Base-by-base conservation (phyloP, 2,888 invertebrate species). In the Hydraecia micacea region DNA sequence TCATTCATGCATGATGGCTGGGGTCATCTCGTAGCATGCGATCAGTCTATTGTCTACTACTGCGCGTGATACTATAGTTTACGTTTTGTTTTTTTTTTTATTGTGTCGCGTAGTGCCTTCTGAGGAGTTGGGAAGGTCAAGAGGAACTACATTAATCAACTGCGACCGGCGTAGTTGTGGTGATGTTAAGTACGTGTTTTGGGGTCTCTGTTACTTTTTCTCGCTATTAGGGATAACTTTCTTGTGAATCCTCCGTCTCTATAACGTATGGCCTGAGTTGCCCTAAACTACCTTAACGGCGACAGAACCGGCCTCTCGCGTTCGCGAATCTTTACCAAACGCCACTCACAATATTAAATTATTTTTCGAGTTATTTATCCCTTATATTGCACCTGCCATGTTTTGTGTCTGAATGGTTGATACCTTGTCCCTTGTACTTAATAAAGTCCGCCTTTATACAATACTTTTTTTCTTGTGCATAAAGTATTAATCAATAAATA, bases 41-140 rank as follows among this genome's bases (percentile, higher is more conserved):
- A 63, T 82, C 85, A 84, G 67, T 84, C 67, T 71, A 65, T 80
- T 80, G 80, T 80, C 49, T 74, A 71, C 70, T 73, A 49, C 55
- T 11, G 55, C 39, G 25, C 13, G 39, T 62, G 62, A 55, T 39
- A 73, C 73, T 66, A 69, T 73, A 73, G 62, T 63, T 66, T 55
- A 71, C 42, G n/a, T 68, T 68, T n/a, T n/a, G n/a, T n/a, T 73
- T 49, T 32, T 65, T 62, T 28, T 52, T 42, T n/a, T 42, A 46
- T 36, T 62, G 66, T 66, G 36, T 63, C 36, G 36, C 46, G n/a
- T n/a, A 39, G n/a, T 52, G 28, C 9, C 2, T 36, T 49, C 21
- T 39, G 13, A 49, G 18, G 13, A 28, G 8, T 36, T 25, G 8
- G 11, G 3, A 36, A 60, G 52, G 28, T 66, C 25, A 46, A 46